Evolutionary conservation across 2,888 invertebrate genomes (phyloP), one percentile per base, ranked within the genome.

Genomic region (Scelioninae gen. 2): DNA sequence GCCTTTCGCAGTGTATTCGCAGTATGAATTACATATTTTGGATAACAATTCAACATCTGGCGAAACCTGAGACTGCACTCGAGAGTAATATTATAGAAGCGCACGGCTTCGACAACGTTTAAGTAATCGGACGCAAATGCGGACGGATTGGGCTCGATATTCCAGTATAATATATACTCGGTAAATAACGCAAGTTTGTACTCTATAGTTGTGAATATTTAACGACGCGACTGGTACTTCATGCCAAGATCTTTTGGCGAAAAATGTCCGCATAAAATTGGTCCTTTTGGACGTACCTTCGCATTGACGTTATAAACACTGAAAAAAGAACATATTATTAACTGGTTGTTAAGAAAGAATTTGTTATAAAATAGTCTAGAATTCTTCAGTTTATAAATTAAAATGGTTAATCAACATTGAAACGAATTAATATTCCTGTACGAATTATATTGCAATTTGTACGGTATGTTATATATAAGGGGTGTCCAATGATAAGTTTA

Each of bases 181-280:
- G 70, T 70, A 70, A 70, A 70, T 70, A 70, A 63, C 70, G 70
- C 70, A 50, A 63, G 63, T 63, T 69, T 69, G 61, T 69, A 48
- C 70, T 55, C 18, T 31, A 50, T 33, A 48, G 63, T 63, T 70
- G 45, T 55, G 70, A 70, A 70, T 70, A 70, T 70, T 63, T 70
- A 70, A 70, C 57, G 63, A 61, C 48, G 41, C 61, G 53, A 16
- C 48, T 52, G 33, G 37, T 41, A 31, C 35, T 33, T 50, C 48
- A 57, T 57, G 55, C 63, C 63, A 70, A 61, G 41, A 50, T 48
- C 41, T 50, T 50, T 61, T 41, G 55, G 33, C 50, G 48, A 70
- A 39, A 61, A 60, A 16, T 57, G 19, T 61, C 35, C 50, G 13
- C 10, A 33, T 43, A 52, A 58, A 68, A 65, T 39, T 31, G 16